A percentile compares a stretch with the other conserved stretches of the same genome.
Evolutionary conservation across 2,797 vertebrate genomes (phyloP).

Genomic region (Hapalemur alaotrensis): DNA sequence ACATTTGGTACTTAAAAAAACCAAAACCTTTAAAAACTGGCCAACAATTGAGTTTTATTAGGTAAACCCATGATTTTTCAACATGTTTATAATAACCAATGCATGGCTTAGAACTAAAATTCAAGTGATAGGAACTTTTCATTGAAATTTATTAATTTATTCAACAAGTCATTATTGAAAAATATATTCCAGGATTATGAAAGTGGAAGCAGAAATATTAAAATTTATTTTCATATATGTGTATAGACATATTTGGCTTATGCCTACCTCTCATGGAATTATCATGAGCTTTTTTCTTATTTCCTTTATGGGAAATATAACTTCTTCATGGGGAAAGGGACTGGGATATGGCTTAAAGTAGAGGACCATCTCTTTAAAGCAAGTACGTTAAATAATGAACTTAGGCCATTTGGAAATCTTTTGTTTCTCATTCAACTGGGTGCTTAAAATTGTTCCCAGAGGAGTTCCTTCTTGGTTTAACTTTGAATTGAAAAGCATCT

Average conservation of each 20-base stretch:
- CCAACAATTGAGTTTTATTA: slow-evolving; percentile 9
- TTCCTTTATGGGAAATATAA: not conserved
- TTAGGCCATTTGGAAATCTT: not conserved
- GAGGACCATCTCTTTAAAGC: not conserved
- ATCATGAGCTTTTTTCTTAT: not conserved
- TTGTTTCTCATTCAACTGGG: not conserved
- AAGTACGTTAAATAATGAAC: not conserved
- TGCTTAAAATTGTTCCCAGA: not conserved
- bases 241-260: not conserved
- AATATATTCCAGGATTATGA: not conserved
- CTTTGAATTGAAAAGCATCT: slow-evolving; percentile 32
- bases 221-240: not conserved
- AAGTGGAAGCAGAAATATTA: not conserved
- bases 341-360: not conserved
- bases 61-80: not conserved
- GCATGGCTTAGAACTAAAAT: slow-evolving; percentile 24
- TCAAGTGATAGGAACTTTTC: slow-evolving; percentile 2
- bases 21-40: not conserved
- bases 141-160: slow-evolving; percentile 25
- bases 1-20: not conserved
- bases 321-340: not conserved
- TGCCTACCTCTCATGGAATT: not conserved
- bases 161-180: not conserved
- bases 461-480: not conserved
- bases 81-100: not conserved